A percentile compares a stretch with the other conserved stretches of the same genome.
Conservation (phyloP, 2,888 invertebrate species). For the Drosophila seclusa region DNA sequence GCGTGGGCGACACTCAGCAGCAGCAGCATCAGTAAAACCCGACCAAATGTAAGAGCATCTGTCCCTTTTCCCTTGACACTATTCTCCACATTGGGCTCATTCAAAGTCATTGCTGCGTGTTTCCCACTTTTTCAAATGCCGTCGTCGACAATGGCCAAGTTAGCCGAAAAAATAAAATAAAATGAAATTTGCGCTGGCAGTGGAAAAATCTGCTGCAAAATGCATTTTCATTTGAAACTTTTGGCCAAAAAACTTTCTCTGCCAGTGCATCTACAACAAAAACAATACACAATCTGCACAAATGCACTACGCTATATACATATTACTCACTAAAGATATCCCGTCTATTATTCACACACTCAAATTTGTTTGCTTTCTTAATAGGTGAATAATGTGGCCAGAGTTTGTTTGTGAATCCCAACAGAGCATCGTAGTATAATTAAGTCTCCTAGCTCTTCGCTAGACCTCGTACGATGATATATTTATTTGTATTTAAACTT, state of each 20-base stretch:
- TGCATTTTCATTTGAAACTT: slow-evolving; percentile 79
- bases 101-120: slow-evolving; percentile 73
- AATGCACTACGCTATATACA: slow-evolving; percentile 14
- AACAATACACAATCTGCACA: slow-evolving; percentile 47
- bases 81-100: slow-evolving; percentile 34
- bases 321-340: slow-evolving; percentile 24
- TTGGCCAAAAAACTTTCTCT: slow-evolving; percentile 60
- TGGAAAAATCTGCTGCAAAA: slow-evolving; percentile 72
- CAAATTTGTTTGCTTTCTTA: slow-evolving; percentile 34
- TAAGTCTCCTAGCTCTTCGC: not conserved
- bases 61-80: slow-evolving; percentile 6
- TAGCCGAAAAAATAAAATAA: slow-evolving; percentile 37
- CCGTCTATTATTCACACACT: slow-evolving; percentile 24
- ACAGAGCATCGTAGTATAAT: not conserved
- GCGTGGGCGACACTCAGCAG: slow-evolving; percentile 63
- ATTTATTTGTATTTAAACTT: not conserved
- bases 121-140: slow-evolving; percentile 71
- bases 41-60: slow-evolving; percentile 58
- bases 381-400: slow-evolving; percentile 20
- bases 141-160: slow-evolving; percentile 54
- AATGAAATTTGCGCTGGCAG: slow-evolving; percentile 51
- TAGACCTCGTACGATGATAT: not conserved
- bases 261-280: slow-evolving; percentile 52
- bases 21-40: slow-evolving; percentile 44
- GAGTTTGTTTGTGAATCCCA: slow-evolving; percentile 9